phyloP scores from a whole-genome alignment of 2,888 invertebrate species.

The Lithodes maja region DNA sequence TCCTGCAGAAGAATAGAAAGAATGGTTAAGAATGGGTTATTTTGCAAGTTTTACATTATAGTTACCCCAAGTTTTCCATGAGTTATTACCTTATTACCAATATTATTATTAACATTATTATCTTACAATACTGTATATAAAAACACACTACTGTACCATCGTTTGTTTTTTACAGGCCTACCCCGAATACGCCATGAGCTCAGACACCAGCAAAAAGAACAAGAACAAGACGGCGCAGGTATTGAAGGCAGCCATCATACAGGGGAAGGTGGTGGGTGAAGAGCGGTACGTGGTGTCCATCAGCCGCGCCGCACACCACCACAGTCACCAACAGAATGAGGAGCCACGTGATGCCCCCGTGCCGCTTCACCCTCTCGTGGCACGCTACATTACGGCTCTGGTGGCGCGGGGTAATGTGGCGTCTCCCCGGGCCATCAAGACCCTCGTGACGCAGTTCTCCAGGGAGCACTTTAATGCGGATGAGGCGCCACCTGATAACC shows the following conservation, averaged over 20 bases:
- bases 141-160: too few relatives aligned
- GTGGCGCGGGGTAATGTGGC: slow-evolving; percentile 17
- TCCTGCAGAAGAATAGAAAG: too few relatives aligned
- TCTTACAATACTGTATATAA: too few relatives aligned
- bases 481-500: slow-evolving; percentile 6
- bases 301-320: slow-evolving; percentile 33
- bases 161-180: slow-evolving; percentile 15
- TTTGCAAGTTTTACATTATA: too few relatives aligned
- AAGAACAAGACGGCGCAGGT: slow-evolving; percentile 23
- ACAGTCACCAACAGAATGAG: slow-evolving; percentile 25
- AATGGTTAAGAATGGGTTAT: too few relatives aligned
- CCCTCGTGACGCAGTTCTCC: slow-evolving; percentile 24
- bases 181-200: slow-evolving; percentile 30
- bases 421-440: slow-evolving; percentile 21
- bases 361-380: slow-evolving; percentile 27
- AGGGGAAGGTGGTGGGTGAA: slow-evolving; percentile 22
- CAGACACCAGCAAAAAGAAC: slow-evolving; percentile 39
- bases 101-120: too few relatives aligned
- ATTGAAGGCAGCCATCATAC: slow-evolving; percentile 22
- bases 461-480: slow-evolving; percentile 7
- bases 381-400: slow-evolving; percentile 17
- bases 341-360: not conserved
- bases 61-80: too few relatives aligned
- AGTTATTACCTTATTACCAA: too few relatives aligned
- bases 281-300: slow-evolving; percentile 25